Percentiles rank a stretch among this genome's conserved stretches.
Evolutionary conservation across 2,888 invertebrate species (phyloP).

Genomic region (Acholoe squamosa): DNA sequence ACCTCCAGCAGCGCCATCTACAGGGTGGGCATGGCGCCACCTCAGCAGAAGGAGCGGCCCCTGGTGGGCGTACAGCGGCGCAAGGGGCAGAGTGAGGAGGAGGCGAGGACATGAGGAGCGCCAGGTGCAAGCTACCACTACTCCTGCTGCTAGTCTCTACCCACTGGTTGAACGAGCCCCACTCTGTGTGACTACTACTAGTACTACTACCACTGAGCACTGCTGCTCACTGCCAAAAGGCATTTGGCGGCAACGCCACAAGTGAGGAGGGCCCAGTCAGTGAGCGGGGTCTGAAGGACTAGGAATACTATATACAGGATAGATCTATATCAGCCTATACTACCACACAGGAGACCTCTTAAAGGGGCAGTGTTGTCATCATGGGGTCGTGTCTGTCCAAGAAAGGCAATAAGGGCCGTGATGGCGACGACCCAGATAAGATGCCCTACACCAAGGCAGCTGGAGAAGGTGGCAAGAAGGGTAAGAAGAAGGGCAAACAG

Average conservation of each 20-base stretch:
- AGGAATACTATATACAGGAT: neutral
- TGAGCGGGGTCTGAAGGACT: neutral
- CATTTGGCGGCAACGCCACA: neutral
- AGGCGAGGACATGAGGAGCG: neutral
- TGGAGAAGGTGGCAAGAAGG: constrained; percentile 26
- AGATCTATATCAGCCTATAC: neutral
- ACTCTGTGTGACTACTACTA: neutral
- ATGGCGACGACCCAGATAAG: constrained; percentile 66
- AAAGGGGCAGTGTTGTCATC: neutral
- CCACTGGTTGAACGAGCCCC: no score
- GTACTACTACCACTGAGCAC: neutral
- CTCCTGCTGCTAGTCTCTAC: neutral
- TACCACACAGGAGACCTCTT: neutral
- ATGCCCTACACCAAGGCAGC: constrained; percentile 65
- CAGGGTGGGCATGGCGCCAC: no score
- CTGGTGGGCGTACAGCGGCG: no score
- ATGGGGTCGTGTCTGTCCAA: constrained; percentile 67
- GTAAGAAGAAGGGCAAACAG: constrained; percentile 15
- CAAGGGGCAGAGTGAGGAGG: no score
- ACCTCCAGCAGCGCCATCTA: no score
- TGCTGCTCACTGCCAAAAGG: neutral
- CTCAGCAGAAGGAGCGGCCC: no score
- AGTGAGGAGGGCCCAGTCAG: neutral
- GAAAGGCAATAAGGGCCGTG: constrained; percentile 65
- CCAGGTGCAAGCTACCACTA: constrained; percentile 20